Percentiles rank a stretch among this genome's conserved stretches.
Conservation (phyloP, 2,888 invertebrate species). For the Timema cristinae region DNA sequence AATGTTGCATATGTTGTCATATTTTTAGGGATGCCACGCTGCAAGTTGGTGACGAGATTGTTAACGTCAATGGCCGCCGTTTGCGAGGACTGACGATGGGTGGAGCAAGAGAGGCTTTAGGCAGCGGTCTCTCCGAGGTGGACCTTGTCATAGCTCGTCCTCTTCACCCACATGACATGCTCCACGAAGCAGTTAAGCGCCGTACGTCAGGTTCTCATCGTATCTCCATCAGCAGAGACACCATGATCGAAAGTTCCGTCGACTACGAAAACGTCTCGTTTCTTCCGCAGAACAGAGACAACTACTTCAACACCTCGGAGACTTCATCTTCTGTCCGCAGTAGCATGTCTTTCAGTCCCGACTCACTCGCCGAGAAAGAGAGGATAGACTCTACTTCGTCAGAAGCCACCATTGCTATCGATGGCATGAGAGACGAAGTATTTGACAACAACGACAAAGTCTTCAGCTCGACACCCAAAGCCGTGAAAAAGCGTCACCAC, state of each 20-base stretch:
- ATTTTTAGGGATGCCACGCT: conserved; percentile 55
- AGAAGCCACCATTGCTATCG: no score
- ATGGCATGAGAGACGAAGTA: background rate
- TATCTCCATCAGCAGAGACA: conserved; percentile 29
- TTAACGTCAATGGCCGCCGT: conserved; percentile 67
- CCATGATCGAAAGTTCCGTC: conserved; percentile 62
- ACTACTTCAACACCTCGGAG: background rate
- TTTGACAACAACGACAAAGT: conserved; percentile 5
- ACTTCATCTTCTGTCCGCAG: conserved; percentile 10
- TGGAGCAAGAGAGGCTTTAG: conserved; percentile 62
- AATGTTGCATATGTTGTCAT: background rate
- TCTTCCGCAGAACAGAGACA: background rate
- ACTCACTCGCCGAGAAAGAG: conserved; percentile 18
- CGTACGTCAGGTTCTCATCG: conserved; percentile 40
- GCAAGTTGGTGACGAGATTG: conserved; percentile 65
- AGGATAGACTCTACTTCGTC: conserved; percentile 19
- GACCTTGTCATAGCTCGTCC: conserved; percentile 61
- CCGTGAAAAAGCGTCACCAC: conserved; percentile 49
- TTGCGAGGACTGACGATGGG: conserved; percentile 62
- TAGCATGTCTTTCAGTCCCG: conserved; percentile 16
- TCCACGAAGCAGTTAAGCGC: conserved; percentile 37
- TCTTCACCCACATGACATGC: conserved; percentile 33
- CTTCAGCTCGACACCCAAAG: conserved; percentile 38
- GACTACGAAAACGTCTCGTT: conserved; percentile 59
- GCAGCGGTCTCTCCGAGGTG: conserved; percentile 58